Conservation (phyloP, 2,888 invertebrate species). For the Amphipoea oculea region DNA sequence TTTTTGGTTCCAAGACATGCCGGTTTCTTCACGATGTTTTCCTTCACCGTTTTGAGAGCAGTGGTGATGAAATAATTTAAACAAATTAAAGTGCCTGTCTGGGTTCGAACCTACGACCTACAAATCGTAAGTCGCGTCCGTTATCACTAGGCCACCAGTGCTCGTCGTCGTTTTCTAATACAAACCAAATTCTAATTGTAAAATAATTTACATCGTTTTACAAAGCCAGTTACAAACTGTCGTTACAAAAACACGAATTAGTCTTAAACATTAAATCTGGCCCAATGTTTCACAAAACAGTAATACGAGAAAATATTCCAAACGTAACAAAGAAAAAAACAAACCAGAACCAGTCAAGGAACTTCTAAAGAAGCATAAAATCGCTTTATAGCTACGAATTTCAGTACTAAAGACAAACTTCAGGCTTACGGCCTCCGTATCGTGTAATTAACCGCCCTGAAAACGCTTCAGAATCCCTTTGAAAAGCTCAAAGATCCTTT, state of each 20-base stretch:
- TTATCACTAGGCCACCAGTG: too few relatives aligned
- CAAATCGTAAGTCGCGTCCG: too few relatives aligned
- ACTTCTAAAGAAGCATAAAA: constrained; percentile 72
- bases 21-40: too few relatives aligned
- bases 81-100: too few relatives aligned
- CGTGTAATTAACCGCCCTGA: constrained; percentile 84
- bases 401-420: constrained; percentile 75
- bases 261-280: constrained; percentile 43
- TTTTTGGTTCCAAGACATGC: too few relatives aligned
- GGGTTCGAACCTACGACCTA: too few relatives aligned
- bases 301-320: constrained; percentile 47
- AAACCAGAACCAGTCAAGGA: constrained; percentile 66
- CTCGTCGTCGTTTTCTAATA: neutral
- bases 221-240: constrained; percentile 14
- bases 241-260: constrained; percentile 32
- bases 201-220: constrained; percentile 10
- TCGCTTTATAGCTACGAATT: constrained; percentile 71
- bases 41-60: too few relatives aligned
- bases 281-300: constrained; percentile 48
- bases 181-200: constrained; percentile 13
- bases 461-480: constrained; percentile 82
- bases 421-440: constrained; percentile 74
- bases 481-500: constrained; percentile 85
- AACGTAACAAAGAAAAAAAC: constrained; percentile 65
- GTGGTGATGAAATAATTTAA: too few relatives aligned